Conservation (phyloP, 2,113 vertebrate genomes). For the Panthera tigris region DNA sequence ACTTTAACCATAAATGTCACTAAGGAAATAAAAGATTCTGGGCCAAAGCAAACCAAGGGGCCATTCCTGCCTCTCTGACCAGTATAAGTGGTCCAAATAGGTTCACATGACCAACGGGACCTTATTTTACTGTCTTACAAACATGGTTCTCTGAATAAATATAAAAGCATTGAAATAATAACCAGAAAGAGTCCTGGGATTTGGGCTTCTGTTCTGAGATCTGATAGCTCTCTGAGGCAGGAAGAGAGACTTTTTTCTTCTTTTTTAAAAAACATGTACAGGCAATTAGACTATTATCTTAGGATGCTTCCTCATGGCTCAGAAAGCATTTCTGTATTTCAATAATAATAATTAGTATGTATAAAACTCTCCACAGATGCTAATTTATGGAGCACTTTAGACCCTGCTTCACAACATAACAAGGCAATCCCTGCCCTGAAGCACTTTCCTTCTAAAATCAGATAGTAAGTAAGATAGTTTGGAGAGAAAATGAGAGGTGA, state of each 20-base stretch:
- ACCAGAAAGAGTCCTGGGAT: not conserved
- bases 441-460: conserved; percentile 37
- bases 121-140: not conserved
- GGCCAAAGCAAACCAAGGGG: not conserved
- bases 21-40: not conserved
- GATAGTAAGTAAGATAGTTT: not conserved
- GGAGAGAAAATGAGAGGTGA: conserved; percentile 36
- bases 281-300: conserved; percentile 36
- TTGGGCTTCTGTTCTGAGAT: not conserved
- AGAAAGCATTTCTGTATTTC: conserved; percentile 64
- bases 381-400: conserved; percentile 69
- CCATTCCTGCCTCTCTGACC: not conserved
- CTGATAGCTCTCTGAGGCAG: conserved; percentile 15
- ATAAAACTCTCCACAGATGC: conserved; percentile 31
- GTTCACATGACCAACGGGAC: not conserved
- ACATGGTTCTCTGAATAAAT: not conserved
- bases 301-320: not conserved
- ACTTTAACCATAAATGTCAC: not conserved
- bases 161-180: not conserved
- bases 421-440: conserved; percentile 45
- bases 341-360: conserved; percentile 62
- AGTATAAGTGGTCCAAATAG: not conserved
- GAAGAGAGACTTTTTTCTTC: conserved; percentile 34
- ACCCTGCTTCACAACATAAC: conserved; percentile 17
- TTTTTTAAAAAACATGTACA: conserved; percentile 56